Conservation (phyloP, 2,888 invertebrate genomes). For the Drosophila emarginata region DNA sequence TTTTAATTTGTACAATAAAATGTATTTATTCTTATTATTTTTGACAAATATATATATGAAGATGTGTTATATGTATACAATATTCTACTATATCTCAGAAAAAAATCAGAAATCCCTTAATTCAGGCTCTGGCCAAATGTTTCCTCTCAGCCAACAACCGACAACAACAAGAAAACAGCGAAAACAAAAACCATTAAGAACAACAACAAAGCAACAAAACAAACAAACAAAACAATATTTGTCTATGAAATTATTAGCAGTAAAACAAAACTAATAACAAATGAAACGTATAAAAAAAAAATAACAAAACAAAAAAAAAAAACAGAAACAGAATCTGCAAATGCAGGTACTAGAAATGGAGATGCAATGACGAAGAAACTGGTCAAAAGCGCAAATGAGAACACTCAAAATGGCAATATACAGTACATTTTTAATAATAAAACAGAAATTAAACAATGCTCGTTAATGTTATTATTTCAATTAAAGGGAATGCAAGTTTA, state of each 20-base stretch:
- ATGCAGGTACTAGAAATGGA: background rate
- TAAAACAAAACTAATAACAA: constrained; percentile 28
- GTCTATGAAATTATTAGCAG: constrained; percentile 45
- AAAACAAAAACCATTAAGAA: constrained; percentile 2
- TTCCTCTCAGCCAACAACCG: constrained; percentile 9
- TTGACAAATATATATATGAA: constrained; percentile 17
- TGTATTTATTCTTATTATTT: constrained; percentile 13
- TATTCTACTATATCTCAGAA: constrained; percentile 2
- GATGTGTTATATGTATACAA: constrained; percentile 14
- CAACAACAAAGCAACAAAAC: background rate
- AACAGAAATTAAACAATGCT: constrained; percentile 52
- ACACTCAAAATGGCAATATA: constrained; percentile 69
- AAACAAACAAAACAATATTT: constrained; percentile 38
- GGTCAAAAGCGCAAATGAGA: constrained; percentile 59
- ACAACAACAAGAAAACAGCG: constrained; percentile 6
- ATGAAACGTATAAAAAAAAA: constrained; percentile 33
- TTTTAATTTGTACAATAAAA: constrained; percentile 12
- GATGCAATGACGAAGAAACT: constrained; percentile 11
- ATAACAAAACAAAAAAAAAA: constrained; percentile 39
- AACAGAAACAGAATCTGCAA: constrained; percentile 22
- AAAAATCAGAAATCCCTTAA: background rate
- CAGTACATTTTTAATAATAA: constrained; percentile 70
- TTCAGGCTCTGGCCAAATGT: constrained; percentile 1
- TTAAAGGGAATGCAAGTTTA: no score
- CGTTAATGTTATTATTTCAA: no score